Evolutionary conservation across 2,113 vertebrate genomes (phyloP), one percentile per base, ranked within the genome.

Genomic region (Dromas ardeola): DNA sequence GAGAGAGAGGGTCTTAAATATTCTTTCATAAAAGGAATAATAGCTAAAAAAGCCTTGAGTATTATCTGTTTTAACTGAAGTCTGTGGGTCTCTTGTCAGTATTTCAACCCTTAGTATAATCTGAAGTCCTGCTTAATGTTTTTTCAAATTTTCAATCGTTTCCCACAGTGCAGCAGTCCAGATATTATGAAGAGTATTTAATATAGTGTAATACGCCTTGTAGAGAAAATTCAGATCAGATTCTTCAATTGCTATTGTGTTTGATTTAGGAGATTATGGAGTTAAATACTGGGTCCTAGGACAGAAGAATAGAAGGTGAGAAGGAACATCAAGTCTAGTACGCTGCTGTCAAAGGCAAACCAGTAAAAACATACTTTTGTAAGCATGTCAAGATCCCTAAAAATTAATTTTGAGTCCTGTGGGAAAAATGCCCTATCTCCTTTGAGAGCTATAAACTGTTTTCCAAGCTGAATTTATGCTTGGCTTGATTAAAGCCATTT

Each of bases 1-100:
- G 94, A 94, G 91, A 47, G 65, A 69, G 53, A 81, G 59, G 22
- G 26, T 94, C 93, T 96, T 85, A 96, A 96, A 89, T 89, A 94
- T 72, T 97, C 87, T 90, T 78, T 93, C 92, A 72, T 94, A 90
- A 88, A 90, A 94, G 25, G 38, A 89, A 79, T 76, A 91, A 83
- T 70, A 81, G 89, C 72, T 42, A 25, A 52, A 86, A 93, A 90
- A 82, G 40, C 61, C 66, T 95, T 87, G 56, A 87, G 40, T 95
- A 91, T 87, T 85, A 89, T 47, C 69, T 93, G 53, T 89, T 91
- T 96, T 94, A 89, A 91, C 38, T 40, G 45, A 86, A 91, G 89
- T 69, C 84, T 89, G 11, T 42, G 34, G 27, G 58, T 77, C 58
- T 96, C 76, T 96, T 96, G 82, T 94, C 65, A 81, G 70, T 85